phyloP scores from a whole-genome alignment of 2,888 invertebrate species.

The Beris morrisii region DNA sequence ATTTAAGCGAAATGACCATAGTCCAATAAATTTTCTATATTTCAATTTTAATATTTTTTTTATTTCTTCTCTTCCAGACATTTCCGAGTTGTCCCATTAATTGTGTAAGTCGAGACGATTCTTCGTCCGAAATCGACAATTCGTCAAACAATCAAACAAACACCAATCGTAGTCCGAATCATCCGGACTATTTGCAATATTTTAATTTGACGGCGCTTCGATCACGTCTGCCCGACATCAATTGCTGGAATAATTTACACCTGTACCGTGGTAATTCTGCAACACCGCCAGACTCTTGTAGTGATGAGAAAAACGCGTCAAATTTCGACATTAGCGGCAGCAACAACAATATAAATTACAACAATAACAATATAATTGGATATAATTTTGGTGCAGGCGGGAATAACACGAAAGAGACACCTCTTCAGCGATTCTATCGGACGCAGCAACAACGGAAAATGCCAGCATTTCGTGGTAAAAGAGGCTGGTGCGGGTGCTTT shows the following conservation, averaged over 20 bases:
- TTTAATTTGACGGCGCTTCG: conserved; percentile 64
- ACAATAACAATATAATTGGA: conserved; percentile 53
- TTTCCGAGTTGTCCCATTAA: conserved; percentile 68
- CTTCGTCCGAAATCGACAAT: conserved; percentile 34
- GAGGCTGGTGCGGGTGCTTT: conserved; percentile 77
- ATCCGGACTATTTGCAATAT: conserved; percentile 47
- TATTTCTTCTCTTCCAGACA: conserved; percentile 60
- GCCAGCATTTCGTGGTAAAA: conserved; percentile 66
- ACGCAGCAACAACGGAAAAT: conserved; percentile 59
- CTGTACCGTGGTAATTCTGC: conserved; percentile 39
- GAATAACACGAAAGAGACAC: conserved; percentile 48
- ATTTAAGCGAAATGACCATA: too few species aligned
- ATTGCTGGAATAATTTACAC: conserved; percentile 52
- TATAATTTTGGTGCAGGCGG: conserved; percentile 48
- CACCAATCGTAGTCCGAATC: conserved; percentile 44
- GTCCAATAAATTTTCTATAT: too few species aligned
- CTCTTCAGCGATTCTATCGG: conserved; percentile 55
- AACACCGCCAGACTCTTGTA: conserved; percentile 13
- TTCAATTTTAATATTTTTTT: background rate
- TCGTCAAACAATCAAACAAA: conserved; percentile 49
- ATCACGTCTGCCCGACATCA: conserved; percentile 66
- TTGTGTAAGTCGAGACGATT: conserved; percentile 45
- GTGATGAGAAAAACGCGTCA: conserved; percentile 21
- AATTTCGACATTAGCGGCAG: conserved; percentile 29
- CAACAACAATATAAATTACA: conserved; percentile 48